Base-by-base conservation (phyloP, 2,113 vertebrate species). In the Psilopogon haemacephalus region DNA sequence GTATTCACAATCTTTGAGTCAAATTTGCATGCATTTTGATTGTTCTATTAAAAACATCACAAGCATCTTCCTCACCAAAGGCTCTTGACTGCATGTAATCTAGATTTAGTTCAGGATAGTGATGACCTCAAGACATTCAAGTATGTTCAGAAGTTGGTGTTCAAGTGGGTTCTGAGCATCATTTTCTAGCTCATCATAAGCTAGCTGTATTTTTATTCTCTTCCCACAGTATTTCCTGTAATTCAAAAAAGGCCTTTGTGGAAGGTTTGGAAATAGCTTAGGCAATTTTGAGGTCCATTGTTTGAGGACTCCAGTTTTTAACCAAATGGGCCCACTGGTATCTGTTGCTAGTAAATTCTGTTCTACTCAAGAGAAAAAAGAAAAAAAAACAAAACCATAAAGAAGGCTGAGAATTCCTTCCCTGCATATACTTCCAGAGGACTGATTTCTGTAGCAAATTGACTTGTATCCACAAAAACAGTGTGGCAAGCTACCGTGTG, bases 381-480 rank as follows among this genome's bases (percentile, higher is more conserved):
- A 11, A 13, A 48, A 48, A 84, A 63, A 27, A 18, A 44, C 71
- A 44, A 44, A 44, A 17, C 42, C 4, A 13, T 42, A 42, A 42
- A 4, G 30, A 38, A 84, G 48, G 15, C 54, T 68, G 67, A 65
- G 65, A 90, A 83, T 88, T 89, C 55, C 84, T 86, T 75, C 40
- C 65, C 77, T 81, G 54, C 18, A 8, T 84, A n/a, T 95, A 59
- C 62, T 93, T 83, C 84, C 82, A 92, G 60, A 84, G 40, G 75
- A 96, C 89, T 88, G 74, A 48, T 69, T 93, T 95, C 83, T 68
- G 20, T 68, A 86, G 85, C 88, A 93, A 97, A 97, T 84, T 96
- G 97, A 97, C 95, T 97, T 93, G 94, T 95, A 97, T 84, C 93
- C 86, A 87, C 88, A 95, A 91, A 97, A 95, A 42, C n/a, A 65